These are phyloP conservation scores for Propithecus coquereli DNA, from an alignment of 2,113 vertebrate genomes.

Conservation along the genomic window DNA sequence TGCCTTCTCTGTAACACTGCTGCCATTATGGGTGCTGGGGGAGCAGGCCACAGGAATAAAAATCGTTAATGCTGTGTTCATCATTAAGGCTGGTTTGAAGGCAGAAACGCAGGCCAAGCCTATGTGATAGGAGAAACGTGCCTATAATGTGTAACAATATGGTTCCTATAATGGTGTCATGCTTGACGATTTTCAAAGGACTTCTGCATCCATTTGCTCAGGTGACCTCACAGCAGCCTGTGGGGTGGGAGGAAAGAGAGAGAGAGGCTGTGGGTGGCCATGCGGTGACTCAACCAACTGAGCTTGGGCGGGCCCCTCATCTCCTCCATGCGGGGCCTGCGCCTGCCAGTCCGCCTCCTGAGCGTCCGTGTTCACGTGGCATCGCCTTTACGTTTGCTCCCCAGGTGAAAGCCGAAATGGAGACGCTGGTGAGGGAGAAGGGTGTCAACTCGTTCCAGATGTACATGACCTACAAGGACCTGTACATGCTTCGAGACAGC, in stretches of 20 bases:
- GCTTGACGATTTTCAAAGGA: not conserved
- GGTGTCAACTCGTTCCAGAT: constrained; percentile 99
- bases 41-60: not conserved
- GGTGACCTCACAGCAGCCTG: not conserved
- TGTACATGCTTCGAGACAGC: constrained; percentile 95
- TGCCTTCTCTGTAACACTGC: not conserved
- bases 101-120: not conserved
- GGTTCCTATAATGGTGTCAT: not conserved
- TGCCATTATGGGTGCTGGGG: not conserved
- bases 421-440: constrained; percentile 93
- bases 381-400: not conserved
- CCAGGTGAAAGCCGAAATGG: constrained; percentile 95
- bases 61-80: not conserved
- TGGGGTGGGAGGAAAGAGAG: not conserved
- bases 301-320: too few relatives aligned
- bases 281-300: not conserved
- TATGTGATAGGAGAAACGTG: not conserved
- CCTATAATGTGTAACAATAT: not conserved
- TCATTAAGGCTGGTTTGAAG: not conserved
- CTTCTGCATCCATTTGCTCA: not conserved
- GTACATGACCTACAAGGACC: constrained; percentile 98
- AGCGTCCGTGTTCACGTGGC: rapidly evolving
- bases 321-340: not conserved
- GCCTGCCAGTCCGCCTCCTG: not conserved
- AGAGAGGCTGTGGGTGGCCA: rapidly evolving